Conservation (phyloP, 2,888 invertebrate species). For the Drosophila prostipennis region DNA sequence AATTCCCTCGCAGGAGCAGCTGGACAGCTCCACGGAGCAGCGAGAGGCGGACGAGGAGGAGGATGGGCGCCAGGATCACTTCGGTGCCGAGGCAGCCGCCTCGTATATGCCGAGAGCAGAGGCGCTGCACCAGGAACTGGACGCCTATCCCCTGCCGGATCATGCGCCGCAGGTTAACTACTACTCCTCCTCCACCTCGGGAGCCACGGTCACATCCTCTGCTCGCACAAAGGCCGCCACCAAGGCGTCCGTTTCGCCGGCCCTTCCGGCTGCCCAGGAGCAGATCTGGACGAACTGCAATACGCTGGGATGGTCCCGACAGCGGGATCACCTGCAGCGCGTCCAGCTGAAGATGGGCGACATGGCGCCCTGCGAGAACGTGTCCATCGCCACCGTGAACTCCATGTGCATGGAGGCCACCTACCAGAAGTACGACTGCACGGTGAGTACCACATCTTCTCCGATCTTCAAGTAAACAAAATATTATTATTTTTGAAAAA, state of each 20-base stretch:
- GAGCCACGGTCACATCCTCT: conserved; percentile 14
- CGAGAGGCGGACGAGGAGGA: conserved; percentile 20
- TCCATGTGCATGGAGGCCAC: conserved; percentile 93
- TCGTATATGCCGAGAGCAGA: conserved; percentile 81
- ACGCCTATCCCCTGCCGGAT: conserved; percentile 81
- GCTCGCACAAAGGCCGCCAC: conserved; percentile 15
- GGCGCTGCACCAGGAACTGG: conserved; percentile 73
- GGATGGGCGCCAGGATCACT: conserved; percentile 53
- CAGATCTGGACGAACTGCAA: conserved; percentile 88
- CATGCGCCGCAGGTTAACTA: conserved; percentile 82
- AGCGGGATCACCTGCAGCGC: conserved; percentile 92
- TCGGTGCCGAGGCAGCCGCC: conserved; percentile 64
- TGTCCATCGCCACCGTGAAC: conserved; percentile 92
- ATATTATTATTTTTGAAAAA: background rate
- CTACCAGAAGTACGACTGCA: conserved; percentile 92
- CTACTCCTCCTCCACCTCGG: conserved; percentile 50
- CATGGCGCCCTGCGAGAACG: conserved; percentile 93
- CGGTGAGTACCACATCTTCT: conserved; percentile 87
- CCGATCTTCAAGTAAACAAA: background rate
- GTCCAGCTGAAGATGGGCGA: conserved; percentile 90
- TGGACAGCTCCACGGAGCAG: conserved; percentile 46
- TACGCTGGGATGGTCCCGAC: conserved; percentile 93
- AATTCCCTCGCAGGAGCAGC: conserved; percentile 68
- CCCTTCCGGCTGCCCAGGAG: conserved; percentile 44
- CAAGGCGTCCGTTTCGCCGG: conserved; percentile 9